Evolutionary conservation across 2,888 invertebrate species (phyloP), one percentile per base, ranked within the genome.

Genomic region (Tortrix viridana): DNA sequence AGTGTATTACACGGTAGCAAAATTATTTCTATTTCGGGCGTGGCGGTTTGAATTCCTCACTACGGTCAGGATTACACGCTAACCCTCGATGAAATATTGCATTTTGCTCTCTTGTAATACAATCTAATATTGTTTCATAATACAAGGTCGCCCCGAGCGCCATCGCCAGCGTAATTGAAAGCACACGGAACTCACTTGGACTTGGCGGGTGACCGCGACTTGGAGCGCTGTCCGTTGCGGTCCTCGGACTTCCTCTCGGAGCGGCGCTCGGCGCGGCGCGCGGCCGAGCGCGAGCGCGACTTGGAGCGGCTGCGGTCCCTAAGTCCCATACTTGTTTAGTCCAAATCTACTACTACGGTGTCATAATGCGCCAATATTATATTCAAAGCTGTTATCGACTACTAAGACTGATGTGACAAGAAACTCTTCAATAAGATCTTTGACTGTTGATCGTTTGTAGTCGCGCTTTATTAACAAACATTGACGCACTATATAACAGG

Each of bases 121-220:
- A n/a, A n/a, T n/a, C n/a, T n/a, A n/a, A n/a, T n/a, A n/a, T n/a
- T n/a, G n/a, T n/a, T n/a, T n/a, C 12, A 32, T 32, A 3, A 32
- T 32, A 32, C 12, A 32, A 32, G 12, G 12, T 32, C 3, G 3
- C 32, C 12, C 12, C 32, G 7, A 46, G 43, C 80, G 78, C 49
- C 70, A 74, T 70, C 71, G 84, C 83, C 82, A 81, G 22, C 53
- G 23, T 47, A 5, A 84, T 84, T 84, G 85, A 83, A 71, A 79
- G 86, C 84, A 83, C 84, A 82, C 71, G 16, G 48, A 2, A 88
- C 88, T 88, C 79, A 89, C 89, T 87, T 87, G 77, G 84, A 80
- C 5, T 74, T 73, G 47, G 81, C 82, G 74, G 93, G 91, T 68
- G 93, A 93, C 62, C 92, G 88, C 22, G 94, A 93, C 73, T 93